Evolutionary conservation across 2,888 invertebrate genomes (phyloP).

Genomic region (Asteroscopus sphinx): DNA sequence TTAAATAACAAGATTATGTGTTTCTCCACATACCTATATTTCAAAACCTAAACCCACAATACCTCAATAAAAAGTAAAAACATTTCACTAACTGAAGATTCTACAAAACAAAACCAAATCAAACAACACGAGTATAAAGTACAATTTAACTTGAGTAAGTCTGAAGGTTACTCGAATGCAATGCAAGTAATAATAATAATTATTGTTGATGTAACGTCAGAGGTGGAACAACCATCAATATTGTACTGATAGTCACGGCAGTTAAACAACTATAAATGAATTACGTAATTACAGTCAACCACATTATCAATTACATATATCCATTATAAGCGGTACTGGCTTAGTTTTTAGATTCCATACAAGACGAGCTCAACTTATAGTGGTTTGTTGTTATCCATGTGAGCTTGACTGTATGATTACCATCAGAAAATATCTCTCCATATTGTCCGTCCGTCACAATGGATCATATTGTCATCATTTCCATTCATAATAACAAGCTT

Average conservation of each 20-base stretch:
- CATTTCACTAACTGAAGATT: not conserved
- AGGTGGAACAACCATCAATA: slow-evolving; percentile 35
- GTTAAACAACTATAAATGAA: slow-evolving; percentile 35
- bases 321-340: too few relatives aligned
- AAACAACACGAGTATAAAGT: not conserved
- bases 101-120: not conserved
- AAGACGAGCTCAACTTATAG: too few relatives aligned
- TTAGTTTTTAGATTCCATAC: too few relatives aligned
- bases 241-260: slow-evolving; percentile 39
- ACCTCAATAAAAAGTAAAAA: not conserved
- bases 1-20: too few relatives aligned
- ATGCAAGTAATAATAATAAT: not conserved
- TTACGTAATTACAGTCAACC: too few relatives aligned
- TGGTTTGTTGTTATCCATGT: too few relatives aligned
- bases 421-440: slow-evolving; percentile 12
- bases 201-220: slow-evolving; percentile 25
- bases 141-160: not conserved
- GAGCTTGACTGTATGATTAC: slow-evolving; percentile 24
- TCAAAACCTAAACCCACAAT: too few relatives aligned
- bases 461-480: slow-evolving; percentile 15
- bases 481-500: slow-evolving; percentile 11
- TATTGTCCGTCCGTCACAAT: slow-evolving; percentile 30
- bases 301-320: too few relatives aligned
- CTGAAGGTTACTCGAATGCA: not conserved
- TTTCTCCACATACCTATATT: too few relatives aligned